Conservation (phyloP, 2,888 invertebrate species). For the Megaustenia siamemsis region DNA sequence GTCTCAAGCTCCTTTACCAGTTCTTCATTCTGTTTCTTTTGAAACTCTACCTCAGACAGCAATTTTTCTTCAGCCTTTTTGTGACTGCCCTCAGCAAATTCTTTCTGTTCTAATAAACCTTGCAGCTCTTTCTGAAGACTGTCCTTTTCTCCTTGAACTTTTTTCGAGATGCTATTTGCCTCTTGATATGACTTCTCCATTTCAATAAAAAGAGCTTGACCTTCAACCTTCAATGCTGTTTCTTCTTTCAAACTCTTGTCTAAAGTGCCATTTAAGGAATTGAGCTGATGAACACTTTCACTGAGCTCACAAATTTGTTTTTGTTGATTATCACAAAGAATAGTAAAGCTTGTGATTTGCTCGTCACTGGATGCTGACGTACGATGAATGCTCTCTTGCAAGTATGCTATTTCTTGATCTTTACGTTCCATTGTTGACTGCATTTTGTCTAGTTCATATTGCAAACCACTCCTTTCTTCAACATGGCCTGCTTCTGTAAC, state of each 20-base stretch:
- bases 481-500: conserved; percentile 27
- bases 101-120: background rate
- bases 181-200: background rate
- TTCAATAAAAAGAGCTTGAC: background rate
- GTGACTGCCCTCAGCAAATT: background rate
- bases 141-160: background rate
- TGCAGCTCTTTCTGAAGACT: conserved; percentile 33
- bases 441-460: conserved; percentile 39
- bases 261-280: background rate
- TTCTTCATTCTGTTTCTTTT: conserved; percentile 9
- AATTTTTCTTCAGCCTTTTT: conserved; percentile 27
- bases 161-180: background rate
- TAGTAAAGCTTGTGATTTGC: conserved; percentile 27
- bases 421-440: conserved; percentile 10
- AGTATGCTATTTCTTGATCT: conserved; percentile 30
- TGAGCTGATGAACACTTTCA: background rate
- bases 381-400: conserved; percentile 3
- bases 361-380: conserved; percentile 32
- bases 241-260: conserved; percentile 9
- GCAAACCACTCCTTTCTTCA: conserved; percentile 28
- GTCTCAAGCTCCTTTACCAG: conserved; percentile 35
- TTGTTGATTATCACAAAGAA: conserved; percentile 7
- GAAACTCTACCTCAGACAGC: background rate
- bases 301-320: conserved; percentile 26
- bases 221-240: conserved; percentile 1